Evolutionary conservation across 2,113 vertebrate genomes (phyloP).

Genomic region (Gobio gobio): DNA sequence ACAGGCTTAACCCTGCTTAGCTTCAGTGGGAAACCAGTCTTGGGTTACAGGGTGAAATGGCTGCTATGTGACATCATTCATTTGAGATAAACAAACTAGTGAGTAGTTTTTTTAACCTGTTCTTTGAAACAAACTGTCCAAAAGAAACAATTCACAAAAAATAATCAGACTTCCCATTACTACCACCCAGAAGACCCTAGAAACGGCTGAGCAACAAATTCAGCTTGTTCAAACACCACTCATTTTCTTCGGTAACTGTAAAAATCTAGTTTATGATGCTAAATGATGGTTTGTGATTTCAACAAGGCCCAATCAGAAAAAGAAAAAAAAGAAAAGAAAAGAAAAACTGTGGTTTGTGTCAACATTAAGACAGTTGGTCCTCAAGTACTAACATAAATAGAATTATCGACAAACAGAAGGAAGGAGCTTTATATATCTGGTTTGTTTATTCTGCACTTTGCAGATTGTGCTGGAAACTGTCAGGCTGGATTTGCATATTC

Average conservation of each 20-base stretch:
- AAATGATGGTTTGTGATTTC: not conserved
- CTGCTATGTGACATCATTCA: no score
- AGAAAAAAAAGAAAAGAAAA: not conserved
- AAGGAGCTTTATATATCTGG: not conserved
- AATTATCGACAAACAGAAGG: constrained; percentile 2
- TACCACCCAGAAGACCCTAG: not conserved
- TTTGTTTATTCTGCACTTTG: constrained; percentile 12
- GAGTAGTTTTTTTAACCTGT: no score
- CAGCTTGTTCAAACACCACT: not conserved
- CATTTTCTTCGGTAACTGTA: not conserved
- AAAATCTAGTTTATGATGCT: not conserved
- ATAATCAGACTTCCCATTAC: no score
- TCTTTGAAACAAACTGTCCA: no score
- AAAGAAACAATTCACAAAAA: no score
- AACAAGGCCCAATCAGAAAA: not conserved
- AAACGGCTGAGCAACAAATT: not conserved
- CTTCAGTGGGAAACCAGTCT: no score
- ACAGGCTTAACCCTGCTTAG: no score
- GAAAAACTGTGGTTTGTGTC: not conserved
- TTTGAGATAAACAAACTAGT: no score
- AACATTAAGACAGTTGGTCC: constrained; percentile 8
- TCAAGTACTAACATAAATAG: not conserved
- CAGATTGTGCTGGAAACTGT: constrained; percentile 26
- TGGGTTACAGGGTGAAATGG: no score
- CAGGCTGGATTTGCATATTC: constrained; percentile 36